Base-by-base conservation (phyloP, 2,888 invertebrate genomes). In the Trissoscelio sp. region DNA sequence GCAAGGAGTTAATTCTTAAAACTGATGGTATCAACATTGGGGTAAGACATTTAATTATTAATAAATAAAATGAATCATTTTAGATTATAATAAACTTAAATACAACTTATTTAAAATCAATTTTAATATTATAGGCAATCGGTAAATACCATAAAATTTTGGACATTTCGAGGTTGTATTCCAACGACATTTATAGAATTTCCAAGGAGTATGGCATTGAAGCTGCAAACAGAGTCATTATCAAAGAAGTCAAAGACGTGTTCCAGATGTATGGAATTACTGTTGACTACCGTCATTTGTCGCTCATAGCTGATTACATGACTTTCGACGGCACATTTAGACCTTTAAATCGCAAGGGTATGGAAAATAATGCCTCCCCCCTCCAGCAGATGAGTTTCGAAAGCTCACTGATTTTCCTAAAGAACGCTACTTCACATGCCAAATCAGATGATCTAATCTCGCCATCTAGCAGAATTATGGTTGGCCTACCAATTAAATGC, bases 301-400 rank as follows among this genome's bases (percentile, higher is more conserved):
- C 95, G 0, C 92, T 99, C 3, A 94, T 99, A 64, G 97, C 99
- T 0, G 99, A 99, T 92, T 99, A 99, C 90, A 99, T 99, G 99
- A 99, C 99, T 0, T 97, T 95, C 86, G 96, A 96, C 87, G 99
- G 99, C 0, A 92, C 93, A 0, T 98, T 96, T 88, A 95, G 96
- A 87, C 96, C 99, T 0, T 94, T 99, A 91, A 99, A 96, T 90
- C 93, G 99, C 20, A 95, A 94, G 86, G 97, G 98, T 6, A 97
- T 99, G 95, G 96, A 96, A 85, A 94, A 95, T 57, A 96, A 96
- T n/a, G 93, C 97, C 0, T 99, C 99, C 0, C 98, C 99, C 0
- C 92, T 99, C 14, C 99, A 99, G 91, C 98, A 99, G 92, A 99
- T 99, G 97, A 97, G 97, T 0, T 99, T 99, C 89, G 99, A 99